These are phyloP conservation scores for Acromyrmex echinatior DNA, from an alignment of 1,140 invertebrate species.

Conservation along the genomic window DNA sequence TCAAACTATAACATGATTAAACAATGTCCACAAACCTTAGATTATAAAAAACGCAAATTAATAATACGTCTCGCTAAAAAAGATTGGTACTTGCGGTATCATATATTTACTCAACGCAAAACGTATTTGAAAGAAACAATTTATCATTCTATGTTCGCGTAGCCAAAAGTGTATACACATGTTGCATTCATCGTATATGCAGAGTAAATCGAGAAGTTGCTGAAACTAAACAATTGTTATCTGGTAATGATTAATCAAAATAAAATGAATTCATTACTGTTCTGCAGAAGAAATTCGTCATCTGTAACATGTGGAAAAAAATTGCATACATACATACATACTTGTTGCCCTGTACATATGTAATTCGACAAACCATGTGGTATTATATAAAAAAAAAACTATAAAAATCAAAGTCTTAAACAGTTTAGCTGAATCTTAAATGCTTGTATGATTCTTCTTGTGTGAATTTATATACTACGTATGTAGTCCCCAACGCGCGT, in stretches of 20 bases:
- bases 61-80: constrained; percentile 20
- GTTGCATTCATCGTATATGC: background rate
- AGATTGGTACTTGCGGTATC: background rate
- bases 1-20: constrained; percentile 56
- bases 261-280: background rate
- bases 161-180: background rate
- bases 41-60: constrained; percentile 17
- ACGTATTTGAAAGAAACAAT: constrained; percentile 5
- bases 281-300: background rate
- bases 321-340: too few relatives aligned
- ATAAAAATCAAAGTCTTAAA: too few relatives aligned
- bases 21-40: constrained; percentile 64
- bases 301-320: background rate
- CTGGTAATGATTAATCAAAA: background rate
- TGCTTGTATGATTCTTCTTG: too few relatives aligned
- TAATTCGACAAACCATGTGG: too few relatives aligned
- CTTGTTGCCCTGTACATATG: too few relatives aligned
- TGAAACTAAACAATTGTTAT: constrained; percentile 4
- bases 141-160: background rate
- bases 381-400: too few relatives aligned
- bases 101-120: background rate
- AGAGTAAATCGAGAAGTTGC: background rate
- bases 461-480: too few relatives aligned
- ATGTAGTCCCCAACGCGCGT: too few relatives aligned
- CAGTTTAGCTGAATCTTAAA: too few relatives aligned